Evolutionary conservation across 2,113 vertebrate species (phyloP).

Genomic region (Pomatorhinus ruficollis): DNA sequence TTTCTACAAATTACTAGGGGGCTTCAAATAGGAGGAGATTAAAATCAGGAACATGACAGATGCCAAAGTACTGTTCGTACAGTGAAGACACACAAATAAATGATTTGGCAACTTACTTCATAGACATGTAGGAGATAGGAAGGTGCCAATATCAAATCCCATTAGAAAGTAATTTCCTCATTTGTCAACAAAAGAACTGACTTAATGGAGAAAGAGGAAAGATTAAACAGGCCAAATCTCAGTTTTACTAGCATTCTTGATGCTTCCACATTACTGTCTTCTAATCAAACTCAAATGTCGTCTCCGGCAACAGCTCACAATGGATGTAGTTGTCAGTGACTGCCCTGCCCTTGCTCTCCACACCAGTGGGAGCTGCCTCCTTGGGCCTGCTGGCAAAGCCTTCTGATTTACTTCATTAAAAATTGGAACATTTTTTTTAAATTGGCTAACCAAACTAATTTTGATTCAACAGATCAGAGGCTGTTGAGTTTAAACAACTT

Average conservation of each 20-base stretch:
- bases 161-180: neutral
- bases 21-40: neutral
- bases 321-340: neutral
- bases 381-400: neutral
- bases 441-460: neutral
- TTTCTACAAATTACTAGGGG: neutral
- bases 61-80: neutral
- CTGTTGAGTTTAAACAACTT: neutral
- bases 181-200: neutral
- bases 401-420: neutral
- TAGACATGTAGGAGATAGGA: neutral
- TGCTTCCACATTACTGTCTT: neutral
- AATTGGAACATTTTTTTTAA: neutral
- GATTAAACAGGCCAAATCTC: neutral
- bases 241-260: neutral
- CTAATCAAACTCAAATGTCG: neutral
- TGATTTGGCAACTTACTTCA: neutral
- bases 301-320: neutral
- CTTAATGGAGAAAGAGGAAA: neutral
- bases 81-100: neutral
- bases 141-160: neutral
- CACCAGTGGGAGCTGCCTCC: neutral
- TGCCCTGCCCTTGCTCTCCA: neutral
- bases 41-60: slow-evolving; percentile 13
- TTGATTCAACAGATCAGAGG: neutral